A percentile compares a stretch with the other conserved stretches of the same genome.
phyloP scores from a whole-genome alignment of 1,140 invertebrate genomes.

The Halictus rubicundus region DNA sequence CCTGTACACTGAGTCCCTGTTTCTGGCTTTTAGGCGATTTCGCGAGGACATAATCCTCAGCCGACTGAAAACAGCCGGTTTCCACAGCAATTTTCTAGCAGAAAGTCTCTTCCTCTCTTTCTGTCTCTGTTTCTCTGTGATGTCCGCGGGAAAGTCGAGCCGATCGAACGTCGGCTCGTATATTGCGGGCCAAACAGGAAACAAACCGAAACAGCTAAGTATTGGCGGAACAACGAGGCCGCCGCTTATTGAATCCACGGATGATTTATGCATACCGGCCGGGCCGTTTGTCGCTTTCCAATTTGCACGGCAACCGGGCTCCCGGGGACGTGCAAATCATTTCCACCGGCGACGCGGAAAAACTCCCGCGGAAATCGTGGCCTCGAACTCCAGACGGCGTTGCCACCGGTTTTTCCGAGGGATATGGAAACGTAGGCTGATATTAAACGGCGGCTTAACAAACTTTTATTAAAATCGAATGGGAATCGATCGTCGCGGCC shows the following conservation, averaged over 20 bases:
- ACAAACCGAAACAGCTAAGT: conserved; percentile 17
- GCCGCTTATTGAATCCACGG: conserved; percentile 35
- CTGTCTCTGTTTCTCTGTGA: not conserved
- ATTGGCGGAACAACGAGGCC: conserved; percentile 6
- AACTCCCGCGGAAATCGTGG: conserved; percentile 10
- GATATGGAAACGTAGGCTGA: conserved; percentile 29
- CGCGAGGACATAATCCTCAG: too few species aligned
- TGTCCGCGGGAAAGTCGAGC: not conserved
- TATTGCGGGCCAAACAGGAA: not conserved
- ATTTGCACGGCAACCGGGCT: conserved; percentile 14
- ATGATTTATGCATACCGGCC: conserved; percentile 44
- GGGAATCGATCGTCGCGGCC: not conserved
- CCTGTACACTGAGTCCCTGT: too few species aligned
- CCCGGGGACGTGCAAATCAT: conserved; percentile 33
- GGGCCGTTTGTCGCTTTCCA: conserved; percentile 40
- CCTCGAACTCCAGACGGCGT: conserved; percentile 21
- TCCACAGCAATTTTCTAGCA: not conserved
- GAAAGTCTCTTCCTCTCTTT: too few species aligned
- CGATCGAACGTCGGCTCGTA: not conserved
- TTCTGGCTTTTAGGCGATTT: too few species aligned
- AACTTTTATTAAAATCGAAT: conserved; percentile 61
- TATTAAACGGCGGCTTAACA: conserved; percentile 51
- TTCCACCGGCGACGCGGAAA: conserved; percentile 18
- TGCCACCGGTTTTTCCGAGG: not conserved
- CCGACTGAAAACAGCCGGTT: too few species aligned